Base-by-base conservation (phyloP, 2,888 invertebrate genomes). In the Panorpa germanica region DNA sequence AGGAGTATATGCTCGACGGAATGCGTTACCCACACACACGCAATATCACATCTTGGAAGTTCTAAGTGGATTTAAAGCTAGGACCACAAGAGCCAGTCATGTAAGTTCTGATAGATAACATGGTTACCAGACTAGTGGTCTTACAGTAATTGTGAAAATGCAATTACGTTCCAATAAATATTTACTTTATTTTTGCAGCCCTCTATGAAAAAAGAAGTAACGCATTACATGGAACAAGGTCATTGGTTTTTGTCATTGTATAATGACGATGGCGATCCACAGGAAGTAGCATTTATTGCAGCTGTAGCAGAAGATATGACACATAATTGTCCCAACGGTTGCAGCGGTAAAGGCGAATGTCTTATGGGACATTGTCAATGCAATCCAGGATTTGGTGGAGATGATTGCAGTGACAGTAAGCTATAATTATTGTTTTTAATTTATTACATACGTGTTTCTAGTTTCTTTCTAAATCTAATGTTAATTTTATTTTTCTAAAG, bases 281-380 rank as follows among this genome's bases (percentile, higher is more conserved):
- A 83, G 50, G 83, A 85, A 55, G 70, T 86, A 31, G 71, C 78
- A 13, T 81, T 86, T 48, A 71, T 80, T 36, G 83, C 83, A 3
- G 67, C 72, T 30, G 68, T 83, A 33, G 83, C 85, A 29, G 83
- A 83, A 47, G 86, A 86, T 47, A 85, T 86, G 83, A 86, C 85
- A 15, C 82, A 85, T 52, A 85, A 83, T 52, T 96, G 96, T 54
- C 90, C 90, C 6, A 86, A 85, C 45, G 88, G 93, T 28, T 98
- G 98, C 53, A 83, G 85, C 40, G 90, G 88, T 9, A 91, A 93
- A 57, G 98, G 98, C 10, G 85, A 91, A 52, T 98, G 98, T 54
- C 63, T 88, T 27, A 69, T 85, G 56, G 91, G 93, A 3, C 83
- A 85, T 48, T 98, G 96, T 49, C 82, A 85, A 45, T 98, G 96